Evolutionary conservation across 2,797 vertebrate species (phyloP).

Genomic region (Hypotaenidia philippensis): DNA sequence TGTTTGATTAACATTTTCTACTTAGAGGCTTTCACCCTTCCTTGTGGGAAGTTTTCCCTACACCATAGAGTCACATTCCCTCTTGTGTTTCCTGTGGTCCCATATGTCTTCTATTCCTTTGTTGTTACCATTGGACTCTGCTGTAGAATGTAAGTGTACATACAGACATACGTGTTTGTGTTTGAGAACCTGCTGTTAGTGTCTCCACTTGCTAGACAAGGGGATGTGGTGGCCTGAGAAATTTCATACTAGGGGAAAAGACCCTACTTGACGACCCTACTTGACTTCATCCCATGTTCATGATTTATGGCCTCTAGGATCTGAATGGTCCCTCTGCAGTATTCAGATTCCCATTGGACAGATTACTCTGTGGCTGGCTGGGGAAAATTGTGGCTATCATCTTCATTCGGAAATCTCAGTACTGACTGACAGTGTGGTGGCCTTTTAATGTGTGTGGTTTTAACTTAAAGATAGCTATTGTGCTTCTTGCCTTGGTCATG

Average conservation of each 20-base stretch:
- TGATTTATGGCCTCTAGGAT: background rate
- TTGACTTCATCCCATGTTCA: background rate
- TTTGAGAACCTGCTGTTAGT: background rate
- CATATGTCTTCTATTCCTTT: background rate
- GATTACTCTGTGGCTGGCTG: background rate
- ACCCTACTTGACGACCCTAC: background rate
- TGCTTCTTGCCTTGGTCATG: background rate
- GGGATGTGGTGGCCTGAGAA: background rate
- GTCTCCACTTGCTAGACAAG: background rate
- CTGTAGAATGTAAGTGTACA: background rate
- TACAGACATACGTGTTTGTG: background rate
- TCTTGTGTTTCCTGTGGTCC: background rate
- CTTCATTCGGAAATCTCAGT: background rate
- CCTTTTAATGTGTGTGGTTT: background rate
- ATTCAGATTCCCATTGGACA: background rate
- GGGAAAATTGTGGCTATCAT: background rate
- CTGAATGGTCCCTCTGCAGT: background rate
- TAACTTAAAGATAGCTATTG: background rate
- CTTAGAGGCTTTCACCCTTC: background rate
- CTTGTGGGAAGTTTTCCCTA: background rate
- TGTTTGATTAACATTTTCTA: no score
- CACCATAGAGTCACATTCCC: background rate
- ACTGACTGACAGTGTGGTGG: background rate
- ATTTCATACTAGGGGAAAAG: background rate
- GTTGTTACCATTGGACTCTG: background rate